These are phyloP conservation scores for Cheilosia soror DNA, from an alignment of 2,888 invertebrate genomes.

Conservation along the genomic window DNA sequence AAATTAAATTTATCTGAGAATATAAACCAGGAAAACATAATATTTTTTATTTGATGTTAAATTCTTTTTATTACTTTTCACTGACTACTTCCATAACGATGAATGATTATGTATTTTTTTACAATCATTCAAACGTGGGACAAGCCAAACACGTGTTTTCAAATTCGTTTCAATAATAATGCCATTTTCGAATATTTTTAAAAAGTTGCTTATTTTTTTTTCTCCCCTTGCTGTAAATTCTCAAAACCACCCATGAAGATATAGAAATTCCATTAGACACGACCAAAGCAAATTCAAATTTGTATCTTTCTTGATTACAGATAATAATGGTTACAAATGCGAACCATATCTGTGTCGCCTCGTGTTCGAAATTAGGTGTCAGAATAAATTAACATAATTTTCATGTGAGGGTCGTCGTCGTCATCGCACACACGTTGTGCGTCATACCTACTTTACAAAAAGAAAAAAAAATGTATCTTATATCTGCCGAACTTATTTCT, in stretches of 20 bases:
- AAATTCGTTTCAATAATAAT: neutral
- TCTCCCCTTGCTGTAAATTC: neutral
- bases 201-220: neutral
- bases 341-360: constrained; percentile 33
- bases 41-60: neutral
- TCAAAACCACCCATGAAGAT: constrained; percentile 19
- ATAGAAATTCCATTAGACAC: neutral
- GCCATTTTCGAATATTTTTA: neutral
- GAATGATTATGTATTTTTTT: too few relatives aligned
- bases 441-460: constrained; percentile 24
- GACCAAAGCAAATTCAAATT: neutral
- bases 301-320: constrained; percentile 3
- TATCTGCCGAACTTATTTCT: neutral
- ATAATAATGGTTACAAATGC: constrained; percentile 37
- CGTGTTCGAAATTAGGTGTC: constrained; percentile 62
- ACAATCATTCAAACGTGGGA: too few relatives aligned
- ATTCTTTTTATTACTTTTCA: too few relatives aligned
- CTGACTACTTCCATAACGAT: too few relatives aligned
- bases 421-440: constrained; percentile 5
- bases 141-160: neutral
- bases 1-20: neutral
- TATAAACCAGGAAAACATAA: neutral
- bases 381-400: constrained; percentile 57
- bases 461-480: neutral
- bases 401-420: constrained; percentile 10